Evolutionary conservation across 2,888 invertebrate species (phyloP).

Genomic region (Megastigmus dorsalis): DNA sequence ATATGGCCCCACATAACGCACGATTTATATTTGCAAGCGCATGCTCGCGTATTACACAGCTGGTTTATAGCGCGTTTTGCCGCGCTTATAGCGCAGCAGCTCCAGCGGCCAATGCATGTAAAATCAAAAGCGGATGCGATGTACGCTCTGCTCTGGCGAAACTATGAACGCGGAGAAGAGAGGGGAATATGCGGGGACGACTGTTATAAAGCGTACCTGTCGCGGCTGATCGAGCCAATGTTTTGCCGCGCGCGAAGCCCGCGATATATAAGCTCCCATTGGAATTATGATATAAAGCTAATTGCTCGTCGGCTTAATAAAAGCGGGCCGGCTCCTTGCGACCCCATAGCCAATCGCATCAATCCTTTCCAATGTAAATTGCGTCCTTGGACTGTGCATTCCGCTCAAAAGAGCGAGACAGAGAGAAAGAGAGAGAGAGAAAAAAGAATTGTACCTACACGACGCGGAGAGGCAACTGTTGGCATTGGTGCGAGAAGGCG

Average conservation of each 20-base stretch:
- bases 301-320: conserved; percentile 38
- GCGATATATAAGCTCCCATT: conserved; percentile 13
- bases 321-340: neutral
- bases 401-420: too few species aligned
- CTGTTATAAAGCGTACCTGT: conserved; percentile 34
- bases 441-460: neutral
- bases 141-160: too few species aligned
- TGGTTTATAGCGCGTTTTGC: conserved; percentile 12
- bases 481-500: too few species aligned
- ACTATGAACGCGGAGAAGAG: neutral
- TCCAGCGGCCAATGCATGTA: conserved; percentile 13
- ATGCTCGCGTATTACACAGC: conserved; percentile 19
- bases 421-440: too few species aligned
- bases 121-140: conserved; percentile 38
- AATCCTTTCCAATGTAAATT: conserved; percentile 30
- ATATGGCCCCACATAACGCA: conserved; percentile 35
- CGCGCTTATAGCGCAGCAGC: neutral
- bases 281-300: conserved; percentile 50
- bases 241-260: conserved; percentile 9
- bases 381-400: conserved; percentile 18
- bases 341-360: neutral
- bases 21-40: conserved; percentile 25
- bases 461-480: neutral
- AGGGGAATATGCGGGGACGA: conserved; percentile 8
- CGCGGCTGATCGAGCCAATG: conserved; percentile 37